Percentiles rank a stretch among this genome's conserved stretches.
Evolutionary conservation across 2,888 invertebrate species (phyloP).

Genomic region (Archips xylosteana): DNA sequence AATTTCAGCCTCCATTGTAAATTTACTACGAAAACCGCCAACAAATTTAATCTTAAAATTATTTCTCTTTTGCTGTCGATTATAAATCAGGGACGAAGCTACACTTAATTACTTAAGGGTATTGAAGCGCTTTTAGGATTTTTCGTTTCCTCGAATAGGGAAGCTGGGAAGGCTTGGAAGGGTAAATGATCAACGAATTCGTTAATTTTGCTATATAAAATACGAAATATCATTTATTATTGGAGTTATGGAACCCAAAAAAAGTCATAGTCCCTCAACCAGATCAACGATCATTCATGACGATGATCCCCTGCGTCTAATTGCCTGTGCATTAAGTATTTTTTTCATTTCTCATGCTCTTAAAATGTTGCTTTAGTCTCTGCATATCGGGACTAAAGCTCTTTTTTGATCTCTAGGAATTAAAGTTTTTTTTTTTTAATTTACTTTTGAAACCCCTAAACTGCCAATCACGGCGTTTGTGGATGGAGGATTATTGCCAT

Average conservation of each 20-base stretch:
- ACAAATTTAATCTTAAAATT: slow-evolving; percentile 76
- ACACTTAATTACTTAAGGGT: slow-evolving; percentile 46
- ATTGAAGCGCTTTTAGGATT: slow-evolving; percentile 35
- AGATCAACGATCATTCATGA: background rate
- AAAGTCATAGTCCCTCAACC: background rate
- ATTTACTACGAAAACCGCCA: slow-evolving; percentile 75
- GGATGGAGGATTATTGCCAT: too few relatives aligned
- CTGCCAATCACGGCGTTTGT: too few relatives aligned
- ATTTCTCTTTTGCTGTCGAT: slow-evolving; percentile 60
- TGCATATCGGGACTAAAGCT: too few relatives aligned
- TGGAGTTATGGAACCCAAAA: background rate
- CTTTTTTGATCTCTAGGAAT: too few relatives aligned
- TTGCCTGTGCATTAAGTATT: too few relatives aligned
- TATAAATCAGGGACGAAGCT: slow-evolving; percentile 54
- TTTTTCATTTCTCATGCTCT: too few relatives aligned
- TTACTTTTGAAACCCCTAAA: too few relatives aligned
- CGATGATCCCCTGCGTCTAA: too few relatives aligned
- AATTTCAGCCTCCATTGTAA: slow-evolving; percentile 73
- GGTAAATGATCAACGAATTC: slow-evolving; percentile 20
- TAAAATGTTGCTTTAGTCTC: too few relatives aligned
- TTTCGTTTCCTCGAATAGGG: slow-evolving; percentile 33
- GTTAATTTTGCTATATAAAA: slow-evolving; percentile 14
- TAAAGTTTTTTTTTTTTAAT: too few relatives aligned
- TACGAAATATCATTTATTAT: background rate
- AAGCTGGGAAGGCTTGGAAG: slow-evolving; percentile 3